A percentile compares a stretch with the other conserved stretches of the same genome.
phyloP scores from a whole-genome alignment of 2,888 invertebrate species.

The Drosophila monieri region DNA sequence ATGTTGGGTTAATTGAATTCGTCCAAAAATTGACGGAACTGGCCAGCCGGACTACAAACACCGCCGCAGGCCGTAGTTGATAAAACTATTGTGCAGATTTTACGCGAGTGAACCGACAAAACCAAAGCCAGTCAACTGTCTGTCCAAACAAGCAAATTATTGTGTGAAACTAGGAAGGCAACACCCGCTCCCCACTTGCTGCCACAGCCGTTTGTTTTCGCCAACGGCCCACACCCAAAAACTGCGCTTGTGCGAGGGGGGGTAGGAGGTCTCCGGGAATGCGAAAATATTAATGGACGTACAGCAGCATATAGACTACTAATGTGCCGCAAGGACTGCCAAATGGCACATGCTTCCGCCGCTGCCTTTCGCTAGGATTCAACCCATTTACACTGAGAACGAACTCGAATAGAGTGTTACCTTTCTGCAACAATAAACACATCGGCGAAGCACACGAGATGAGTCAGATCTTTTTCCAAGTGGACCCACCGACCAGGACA shows the following conservation, averaged over 20 bases:
- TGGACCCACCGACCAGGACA: slow-evolving; percentile 31
- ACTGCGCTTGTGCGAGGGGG: not conserved
- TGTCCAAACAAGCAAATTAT: slow-evolving; percentile 66
- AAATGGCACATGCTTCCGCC: slow-evolving; percentile 77
- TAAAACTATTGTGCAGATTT: slow-evolving; percentile 26
- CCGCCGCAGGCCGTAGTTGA: slow-evolving; percentile 18
- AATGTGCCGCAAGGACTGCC: slow-evolving; percentile 81
- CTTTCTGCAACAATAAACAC: not conserved
- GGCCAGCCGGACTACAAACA: slow-evolving; percentile 25
- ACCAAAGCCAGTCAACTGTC: slow-evolving; percentile 35
- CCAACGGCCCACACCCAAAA: slow-evolving; percentile 12
- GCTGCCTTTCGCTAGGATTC: slow-evolving; percentile 36
- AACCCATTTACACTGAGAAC: slow-evolving; percentile 19
- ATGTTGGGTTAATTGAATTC: slow-evolving; percentile 51
- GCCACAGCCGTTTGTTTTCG: slow-evolving; percentile 2
- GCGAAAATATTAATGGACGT: slow-evolving; percentile 78
- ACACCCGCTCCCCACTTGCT: not conserved
- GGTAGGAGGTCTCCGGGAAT: slow-evolving; percentile 40
- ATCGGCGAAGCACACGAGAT: not conserved
- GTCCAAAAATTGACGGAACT: slow-evolving; percentile 41
- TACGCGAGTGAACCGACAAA: slow-evolving; percentile 50
- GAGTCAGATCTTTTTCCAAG: not conserved
- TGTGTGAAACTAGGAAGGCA: slow-evolving; percentile 31
- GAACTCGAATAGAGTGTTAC: not conserved
- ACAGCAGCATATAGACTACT: slow-evolving; percentile 80